Percentiles rank a stretch among this genome's conserved stretches.
Evolutionary conservation across 2,113 vertebrate species (phyloP).

Genomic region (Amphiprion percula): DNA sequence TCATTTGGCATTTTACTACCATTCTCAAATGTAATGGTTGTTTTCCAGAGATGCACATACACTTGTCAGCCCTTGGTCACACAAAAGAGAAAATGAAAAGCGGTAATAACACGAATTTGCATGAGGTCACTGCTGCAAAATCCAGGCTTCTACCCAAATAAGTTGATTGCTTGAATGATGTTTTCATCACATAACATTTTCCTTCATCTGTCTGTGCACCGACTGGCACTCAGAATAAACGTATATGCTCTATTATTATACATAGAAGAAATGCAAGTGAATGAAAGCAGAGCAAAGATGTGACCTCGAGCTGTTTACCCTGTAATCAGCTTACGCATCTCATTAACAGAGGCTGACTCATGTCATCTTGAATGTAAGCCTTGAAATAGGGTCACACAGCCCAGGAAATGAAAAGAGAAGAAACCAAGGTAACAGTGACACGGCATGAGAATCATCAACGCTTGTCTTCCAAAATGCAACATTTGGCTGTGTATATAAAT

Average conservation of each 20-base stretch:
- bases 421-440: slow-evolving; percentile 44
- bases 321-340: slow-evolving; percentile 59
- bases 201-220: slow-evolving; percentile 2
- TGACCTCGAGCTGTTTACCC: slow-evolving; percentile 52
- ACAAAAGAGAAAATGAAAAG: slow-evolving; percentile 31
- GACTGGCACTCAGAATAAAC: slow-evolving; percentile 10
- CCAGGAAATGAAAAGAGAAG: slow-evolving; percentile 30
- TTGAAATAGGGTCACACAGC: slow-evolving; percentile 39
- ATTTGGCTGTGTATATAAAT: slow-evolving; percentile 37
- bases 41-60: slow-evolving; percentile 48
- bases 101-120: slow-evolving; percentile 8
- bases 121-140: slow-evolving; percentile 23
- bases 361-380: slow-evolving; percentile 46
- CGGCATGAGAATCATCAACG: slow-evolving; percentile 16
- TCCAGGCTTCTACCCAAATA: slow-evolving; percentile 3
- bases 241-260: slow-evolving; percentile 16
- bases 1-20: slow-evolving; percentile 62
- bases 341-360: slow-evolving; percentile 67
- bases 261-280: slow-evolving; percentile 14
- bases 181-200: slow-evolving; percentile 8
- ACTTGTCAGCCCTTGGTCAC: slow-evolving; percentile 31
- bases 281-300: slow-evolving; percentile 30
- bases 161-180: background rate
- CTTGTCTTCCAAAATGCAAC: slow-evolving; percentile 12
- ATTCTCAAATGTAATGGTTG: slow-evolving; percentile 41